Base-by-base conservation (phyloP, 2,797 vertebrate species). In the Pseudomugil tenellus region DNA sequence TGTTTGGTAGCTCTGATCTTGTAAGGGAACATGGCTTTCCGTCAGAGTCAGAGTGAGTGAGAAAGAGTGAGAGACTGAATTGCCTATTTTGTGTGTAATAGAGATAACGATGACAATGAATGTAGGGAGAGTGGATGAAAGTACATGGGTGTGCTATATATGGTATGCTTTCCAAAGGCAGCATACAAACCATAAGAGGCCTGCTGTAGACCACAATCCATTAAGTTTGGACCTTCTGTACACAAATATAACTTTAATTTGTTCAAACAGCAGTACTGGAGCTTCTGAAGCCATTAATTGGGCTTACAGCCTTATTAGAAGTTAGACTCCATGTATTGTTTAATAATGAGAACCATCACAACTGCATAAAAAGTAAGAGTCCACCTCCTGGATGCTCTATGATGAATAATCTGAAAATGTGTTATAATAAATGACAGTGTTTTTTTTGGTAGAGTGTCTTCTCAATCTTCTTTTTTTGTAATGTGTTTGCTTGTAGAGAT, bases 191-290 rank as follows among this genome's bases (percentile, higher is more conserved):
- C 43, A 67, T 35, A 25, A 49, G 54, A 58, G 53, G 63, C 67
- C 54, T 52, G 34, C 71, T 75, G 60, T 70, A 73, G 26, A 58
- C 51, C 57, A 29, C 25, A 25, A 14, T 85, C 76, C 72, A 86
- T 83, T 89, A 81, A 51, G 57, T 35, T 53, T 35, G 25, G 59
- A 56, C 53, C 74, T 25, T 74, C 62, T 56, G 23, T 59, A 28
- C 56, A 58, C 43, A 57, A 70, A 53, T 74, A 10, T 71, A 85
- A 67, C 62, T 63, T 51, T 74, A 29, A 63, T 41, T 41, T 71
- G 16, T 63, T 72, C 57, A 59, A 60, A 28, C 54, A 41, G 16
- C 39, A 41, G 39, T 41, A 41, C 39, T 41, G 16, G 12, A 39
- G 4, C 37, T 26, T 26, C 32, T 34, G 32, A 70, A 19, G 16